A percentile compares a stretch with the other conserved stretches of the same genome.
phyloP scores from a whole-genome alignment of 1,140 invertebrate species.

The Elymnias hypermnestra region DNA sequence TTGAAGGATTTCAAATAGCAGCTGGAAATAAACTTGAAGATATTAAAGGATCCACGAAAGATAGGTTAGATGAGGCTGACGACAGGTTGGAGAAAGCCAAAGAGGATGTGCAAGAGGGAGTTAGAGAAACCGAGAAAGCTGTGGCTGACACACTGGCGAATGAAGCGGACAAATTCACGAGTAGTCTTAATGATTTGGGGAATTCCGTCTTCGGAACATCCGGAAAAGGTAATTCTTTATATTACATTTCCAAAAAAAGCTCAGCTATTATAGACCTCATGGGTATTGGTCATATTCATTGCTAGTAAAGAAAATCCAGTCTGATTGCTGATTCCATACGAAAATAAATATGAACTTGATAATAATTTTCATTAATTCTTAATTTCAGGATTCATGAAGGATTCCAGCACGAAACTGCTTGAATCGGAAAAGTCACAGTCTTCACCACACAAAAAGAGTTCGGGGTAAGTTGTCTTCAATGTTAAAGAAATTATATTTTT shows the following conservation, averaged over 20 bases:
- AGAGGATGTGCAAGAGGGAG: constrained; percentile 27
- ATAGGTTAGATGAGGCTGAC: constrained; percentile 37
- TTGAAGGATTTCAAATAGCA: constrained; percentile 63
- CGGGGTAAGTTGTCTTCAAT: constrained; percentile 42
- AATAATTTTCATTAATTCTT: constrained; percentile 5
- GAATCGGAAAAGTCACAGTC: constrained; percentile 63
- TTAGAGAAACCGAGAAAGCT: constrained; percentile 31
- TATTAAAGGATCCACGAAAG: constrained; percentile 40
- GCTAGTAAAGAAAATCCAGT: constrained; percentile 1
- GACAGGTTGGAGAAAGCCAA: constrained; percentile 36
- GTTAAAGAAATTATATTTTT: no score
- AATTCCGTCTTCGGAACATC: constrained; percentile 60
- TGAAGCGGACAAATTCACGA: constrained; percentile 56
- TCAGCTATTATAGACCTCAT: constrained; percentile 2
- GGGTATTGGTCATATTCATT: neutral
- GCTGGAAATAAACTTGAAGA: constrained; percentile 64
- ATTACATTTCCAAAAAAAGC: neutral
- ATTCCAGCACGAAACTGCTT: constrained; percentile 62
- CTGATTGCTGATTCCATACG: constrained; percentile 1
- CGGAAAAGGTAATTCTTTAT: constrained; percentile 45
- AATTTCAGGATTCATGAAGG: constrained; percentile 61
- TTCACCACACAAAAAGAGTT: constrained; percentile 65
- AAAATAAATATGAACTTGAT: neutral
- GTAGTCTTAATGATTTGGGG: constrained; percentile 60
- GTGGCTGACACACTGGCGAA: constrained; percentile 33